phyloP scores from a whole-genome alignment of 64 coral and sea anemone species.

The Montipora sp. region DNA sequence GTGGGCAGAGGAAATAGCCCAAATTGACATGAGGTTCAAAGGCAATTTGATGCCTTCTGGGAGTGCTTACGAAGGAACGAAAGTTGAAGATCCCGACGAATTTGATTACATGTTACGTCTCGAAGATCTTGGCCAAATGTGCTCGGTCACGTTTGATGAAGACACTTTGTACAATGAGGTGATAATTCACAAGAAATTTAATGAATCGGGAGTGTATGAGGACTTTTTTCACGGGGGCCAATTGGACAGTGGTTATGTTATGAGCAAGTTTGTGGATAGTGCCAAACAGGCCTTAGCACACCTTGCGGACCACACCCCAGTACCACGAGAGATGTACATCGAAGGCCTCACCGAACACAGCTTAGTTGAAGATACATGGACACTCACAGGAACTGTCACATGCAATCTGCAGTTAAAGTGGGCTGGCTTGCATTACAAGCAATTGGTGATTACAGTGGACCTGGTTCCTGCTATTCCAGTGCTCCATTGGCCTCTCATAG shows the following conservation, averaged over 20 bases:
- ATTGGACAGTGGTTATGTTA: constrained; percentile 25
- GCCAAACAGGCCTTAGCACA: constrained; percentile 31
- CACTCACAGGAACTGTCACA: constrained; percentile 39
- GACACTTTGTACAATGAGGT: constrained; percentile 12
- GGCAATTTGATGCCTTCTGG: constrained; percentile 37
- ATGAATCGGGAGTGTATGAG: background rate
- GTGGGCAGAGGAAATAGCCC: constrained; percentile 15
- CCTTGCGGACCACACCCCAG: background rate
- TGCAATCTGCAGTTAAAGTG: constrained; percentile 57
- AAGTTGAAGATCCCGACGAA: constrained; percentile 52
- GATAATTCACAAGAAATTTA: background rate
- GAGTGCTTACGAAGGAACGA: constrained; percentile 55
- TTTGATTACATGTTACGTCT: constrained; percentile 67
- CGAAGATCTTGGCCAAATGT: constrained; percentile 8
- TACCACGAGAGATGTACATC: constrained; percentile 16
- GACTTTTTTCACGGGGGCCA: constrained; percentile 23
- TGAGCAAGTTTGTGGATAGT: constrained; percentile 26
- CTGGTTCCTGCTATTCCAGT: constrained; percentile 43
- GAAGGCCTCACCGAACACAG: constrained; percentile 47
- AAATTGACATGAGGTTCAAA: constrained; percentile 37
- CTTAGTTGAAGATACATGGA: constrained; percentile 45
- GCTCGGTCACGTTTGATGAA: constrained; percentile 13
- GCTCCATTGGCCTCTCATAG: background rate
- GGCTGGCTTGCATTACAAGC: constrained; percentile 54
- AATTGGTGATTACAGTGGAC: constrained; percentile 48